phyloP scores from a whole-genome alignment of 1,140 invertebrate genomes.

The Brachionus koreanus region DNA sequence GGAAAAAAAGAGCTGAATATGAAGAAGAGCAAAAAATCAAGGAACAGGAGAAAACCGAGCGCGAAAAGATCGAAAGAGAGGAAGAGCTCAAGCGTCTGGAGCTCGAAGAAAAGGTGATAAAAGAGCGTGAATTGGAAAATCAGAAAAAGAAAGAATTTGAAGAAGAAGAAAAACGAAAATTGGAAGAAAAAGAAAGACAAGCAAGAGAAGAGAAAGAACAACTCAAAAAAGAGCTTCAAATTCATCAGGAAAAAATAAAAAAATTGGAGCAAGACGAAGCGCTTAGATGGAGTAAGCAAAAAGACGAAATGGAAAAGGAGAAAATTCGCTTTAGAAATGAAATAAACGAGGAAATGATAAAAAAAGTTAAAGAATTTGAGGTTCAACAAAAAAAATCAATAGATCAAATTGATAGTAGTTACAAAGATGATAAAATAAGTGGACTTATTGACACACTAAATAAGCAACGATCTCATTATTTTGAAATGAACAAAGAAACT shows the following conservation, averaged over 20 bases:
- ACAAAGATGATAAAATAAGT: background rate
- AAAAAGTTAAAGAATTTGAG: slow-evolving; percentile 1
- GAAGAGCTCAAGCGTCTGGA: background rate
- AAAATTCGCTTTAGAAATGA: background rate
- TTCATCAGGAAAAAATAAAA: background rate
- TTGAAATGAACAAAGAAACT: slow-evolving; percentile 33
- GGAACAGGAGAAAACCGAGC: background rate
- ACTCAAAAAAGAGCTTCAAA: background rate
- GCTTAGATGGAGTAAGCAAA: slow-evolving; percentile 4
- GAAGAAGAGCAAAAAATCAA: background rate
- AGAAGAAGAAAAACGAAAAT: background rate
- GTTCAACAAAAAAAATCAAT: background rate
- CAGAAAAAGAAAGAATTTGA: background rate
- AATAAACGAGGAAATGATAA: background rate
- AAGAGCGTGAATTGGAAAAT: background rate
- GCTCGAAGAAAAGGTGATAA: background rate
- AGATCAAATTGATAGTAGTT: background rate
- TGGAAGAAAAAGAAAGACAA: background rate
- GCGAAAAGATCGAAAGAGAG: background rate
- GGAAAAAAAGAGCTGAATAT: background rate
- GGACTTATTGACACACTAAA: background rate
- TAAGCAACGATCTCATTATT: background rate
- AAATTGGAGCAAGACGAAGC: slow-evolving; percentile 11
- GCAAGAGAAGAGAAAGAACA: slow-evolving; percentile 5
- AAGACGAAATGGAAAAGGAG: slow-evolving; percentile 12